phyloP scores from a whole-genome alignment of 2,113 vertebrate genomes.

The Elaphurus davidianus region DNA sequence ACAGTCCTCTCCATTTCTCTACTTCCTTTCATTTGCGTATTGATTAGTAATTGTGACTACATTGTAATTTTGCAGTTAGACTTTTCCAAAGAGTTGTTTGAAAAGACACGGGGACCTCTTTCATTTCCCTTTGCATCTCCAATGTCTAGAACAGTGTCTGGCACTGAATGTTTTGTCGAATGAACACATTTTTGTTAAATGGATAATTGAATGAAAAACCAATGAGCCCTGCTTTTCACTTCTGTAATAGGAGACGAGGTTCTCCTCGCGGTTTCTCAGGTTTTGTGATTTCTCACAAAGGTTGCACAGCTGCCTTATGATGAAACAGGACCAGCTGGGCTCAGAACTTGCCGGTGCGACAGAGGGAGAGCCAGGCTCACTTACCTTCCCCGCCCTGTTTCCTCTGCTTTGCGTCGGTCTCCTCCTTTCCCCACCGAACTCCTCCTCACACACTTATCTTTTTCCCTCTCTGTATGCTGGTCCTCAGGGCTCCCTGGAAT shows the following conservation, averaged over 20 bases:
- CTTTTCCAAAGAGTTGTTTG: background rate
- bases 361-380: background rate
- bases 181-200: background rate
- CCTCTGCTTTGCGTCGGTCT: background rate
- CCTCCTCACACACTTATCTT: background rate
- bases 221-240: background rate
- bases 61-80: background rate
- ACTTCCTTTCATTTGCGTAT: background rate
- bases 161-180: background rate
- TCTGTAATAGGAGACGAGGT: background rate
- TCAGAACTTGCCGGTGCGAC: background rate
- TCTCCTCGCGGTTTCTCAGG: background rate
- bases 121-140: background rate
- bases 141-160: background rate
- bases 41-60: background rate
- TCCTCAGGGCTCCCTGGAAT: conserved; percentile 26
- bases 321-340: background rate
- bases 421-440: background rate
- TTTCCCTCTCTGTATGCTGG: background rate
- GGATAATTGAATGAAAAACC: background rate
- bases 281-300: background rate
- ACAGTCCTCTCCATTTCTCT: background rate
- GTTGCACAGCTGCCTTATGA: background rate
- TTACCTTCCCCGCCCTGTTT: background rate
- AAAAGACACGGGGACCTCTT: background rate